These are phyloP conservation scores for Eupithecia insigniata DNA, from an alignment of 2,888 invertebrate genomes.

Conservation along the genomic window DNA sequence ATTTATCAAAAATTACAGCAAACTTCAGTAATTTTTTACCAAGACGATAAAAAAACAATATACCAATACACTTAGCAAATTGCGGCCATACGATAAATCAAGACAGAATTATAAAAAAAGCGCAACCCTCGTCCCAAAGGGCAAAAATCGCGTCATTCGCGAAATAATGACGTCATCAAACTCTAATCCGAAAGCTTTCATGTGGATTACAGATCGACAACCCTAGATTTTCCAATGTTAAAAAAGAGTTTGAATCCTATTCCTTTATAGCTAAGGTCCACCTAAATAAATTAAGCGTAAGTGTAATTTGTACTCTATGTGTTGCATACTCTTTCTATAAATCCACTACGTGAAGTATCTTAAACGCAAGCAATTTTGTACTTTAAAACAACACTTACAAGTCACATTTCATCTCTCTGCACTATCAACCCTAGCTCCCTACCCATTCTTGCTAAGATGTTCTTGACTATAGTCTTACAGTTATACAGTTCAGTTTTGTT, in stretches of 20 bases:
- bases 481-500: conserved; percentile 47
- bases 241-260: conserved; percentile 51
- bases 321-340: conserved; percentile 56
- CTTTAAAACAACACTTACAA: conserved; percentile 34
- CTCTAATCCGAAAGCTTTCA: conserved; percentile 84
- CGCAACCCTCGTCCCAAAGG: conserved; percentile 60
- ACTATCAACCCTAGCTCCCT: neutral
- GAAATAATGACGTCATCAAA: conserved; percentile 84
- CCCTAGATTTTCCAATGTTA: conserved; percentile 26
- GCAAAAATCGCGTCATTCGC: conserved; percentile 77
- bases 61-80: conserved; percentile 52
- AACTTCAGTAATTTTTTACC: conserved; percentile 12
- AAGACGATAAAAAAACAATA: conserved; percentile 22
- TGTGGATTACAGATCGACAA: conserved; percentile 76
- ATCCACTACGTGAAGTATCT: conserved; percentile 55
- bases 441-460: neutral
- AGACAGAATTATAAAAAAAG: conserved; percentile 55
- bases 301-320: conserved; percentile 31
- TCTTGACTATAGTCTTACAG: neutral
- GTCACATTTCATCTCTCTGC: conserved; percentile 22
- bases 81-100: conserved; percentile 73
- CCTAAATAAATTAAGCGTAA: neutral
- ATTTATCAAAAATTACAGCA: conserved; percentile 30
- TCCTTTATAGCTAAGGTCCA: conserved; percentile 15
- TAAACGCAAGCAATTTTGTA: conserved; percentile 46